Conservation (phyloP, 2,113 vertebrate species). For the Crocuta crocuta region DNA sequence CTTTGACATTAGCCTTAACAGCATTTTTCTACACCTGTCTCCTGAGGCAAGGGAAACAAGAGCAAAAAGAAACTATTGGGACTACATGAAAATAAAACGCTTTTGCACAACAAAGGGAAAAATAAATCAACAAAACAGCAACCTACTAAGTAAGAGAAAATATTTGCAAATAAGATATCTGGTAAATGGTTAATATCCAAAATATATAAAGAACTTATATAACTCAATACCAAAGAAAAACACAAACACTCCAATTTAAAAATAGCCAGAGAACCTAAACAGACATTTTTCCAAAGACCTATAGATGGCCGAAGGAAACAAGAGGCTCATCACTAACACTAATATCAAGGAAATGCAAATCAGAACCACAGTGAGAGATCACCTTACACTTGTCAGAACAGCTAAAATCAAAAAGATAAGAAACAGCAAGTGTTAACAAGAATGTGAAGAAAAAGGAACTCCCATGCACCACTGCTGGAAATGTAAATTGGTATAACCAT, state of each 20-base stretch:
- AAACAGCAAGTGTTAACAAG: not conserved
- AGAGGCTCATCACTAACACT: not conserved
- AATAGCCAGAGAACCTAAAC: not conserved
- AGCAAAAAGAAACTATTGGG: not conserved
- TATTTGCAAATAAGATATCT: not conserved
- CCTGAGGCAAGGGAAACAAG: not conserved
- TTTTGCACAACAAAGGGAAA: not conserved
- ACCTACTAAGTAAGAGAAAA: not conserved
- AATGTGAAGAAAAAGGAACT: not conserved
- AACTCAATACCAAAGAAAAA: not conserved
- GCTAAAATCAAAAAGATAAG: not conserved
- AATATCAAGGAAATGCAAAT: not conserved
- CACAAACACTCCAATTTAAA: not conserved
- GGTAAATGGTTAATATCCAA: not conserved
- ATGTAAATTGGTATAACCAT: not conserved
- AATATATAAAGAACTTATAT: not conserved
- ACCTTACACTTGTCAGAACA: not conserved
- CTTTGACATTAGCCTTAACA: not conserved
- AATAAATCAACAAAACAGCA: not conserved
- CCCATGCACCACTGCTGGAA: not conserved
- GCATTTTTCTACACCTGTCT: not conserved
- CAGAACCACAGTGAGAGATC: not conserved
- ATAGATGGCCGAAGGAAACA: not conserved
- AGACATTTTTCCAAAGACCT: not conserved
- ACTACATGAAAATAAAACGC: not conserved